Conservation (phyloP, 2,888 invertebrate species). For the Ectemnius continuus region DNA sequence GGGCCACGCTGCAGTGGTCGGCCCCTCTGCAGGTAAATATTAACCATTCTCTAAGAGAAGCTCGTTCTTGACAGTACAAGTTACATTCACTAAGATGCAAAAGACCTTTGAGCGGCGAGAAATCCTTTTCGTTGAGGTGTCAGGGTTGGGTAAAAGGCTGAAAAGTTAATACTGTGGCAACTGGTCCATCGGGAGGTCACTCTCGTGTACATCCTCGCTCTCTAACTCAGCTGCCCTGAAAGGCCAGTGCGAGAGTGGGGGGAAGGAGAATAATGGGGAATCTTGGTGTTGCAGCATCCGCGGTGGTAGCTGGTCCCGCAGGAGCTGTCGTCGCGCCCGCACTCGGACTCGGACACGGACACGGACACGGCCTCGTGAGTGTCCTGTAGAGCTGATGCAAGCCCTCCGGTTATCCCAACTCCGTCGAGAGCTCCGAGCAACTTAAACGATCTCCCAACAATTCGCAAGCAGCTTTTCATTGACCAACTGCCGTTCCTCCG, state of each 20-base stretch:
- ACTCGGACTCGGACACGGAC: neutral
- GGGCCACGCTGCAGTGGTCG: constrained; percentile 47
- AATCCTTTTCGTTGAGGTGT: no score
- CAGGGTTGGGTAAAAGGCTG: no score
- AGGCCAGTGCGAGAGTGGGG: neutral
- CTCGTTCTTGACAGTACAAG: neutral
- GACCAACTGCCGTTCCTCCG: constrained; percentile 11
- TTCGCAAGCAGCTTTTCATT: constrained; percentile 16
- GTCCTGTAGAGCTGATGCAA: constrained; percentile 26
- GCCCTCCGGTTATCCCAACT: neutral
- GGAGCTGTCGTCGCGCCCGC: constrained; percentile 60
- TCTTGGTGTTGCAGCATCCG: constrained; percentile 43
- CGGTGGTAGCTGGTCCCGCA: constrained; percentile 62
- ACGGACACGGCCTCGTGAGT: constrained; percentile 21
- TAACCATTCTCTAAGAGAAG: neutral
- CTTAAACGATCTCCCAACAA: constrained; percentile 39
- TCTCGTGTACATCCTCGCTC: no score
- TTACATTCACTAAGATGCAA: no score
- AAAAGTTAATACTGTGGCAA: no score
- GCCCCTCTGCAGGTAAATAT: constrained; percentile 58
- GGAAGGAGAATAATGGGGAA: neutral
- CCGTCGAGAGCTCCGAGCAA: constrained; percentile 17
- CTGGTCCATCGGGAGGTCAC: no score
- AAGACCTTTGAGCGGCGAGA: neutral
- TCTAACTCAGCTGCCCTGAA: no score